Evolutionary conservation across 2,797 vertebrate species (phyloP).

Genomic region (Danio choprae): DNA sequence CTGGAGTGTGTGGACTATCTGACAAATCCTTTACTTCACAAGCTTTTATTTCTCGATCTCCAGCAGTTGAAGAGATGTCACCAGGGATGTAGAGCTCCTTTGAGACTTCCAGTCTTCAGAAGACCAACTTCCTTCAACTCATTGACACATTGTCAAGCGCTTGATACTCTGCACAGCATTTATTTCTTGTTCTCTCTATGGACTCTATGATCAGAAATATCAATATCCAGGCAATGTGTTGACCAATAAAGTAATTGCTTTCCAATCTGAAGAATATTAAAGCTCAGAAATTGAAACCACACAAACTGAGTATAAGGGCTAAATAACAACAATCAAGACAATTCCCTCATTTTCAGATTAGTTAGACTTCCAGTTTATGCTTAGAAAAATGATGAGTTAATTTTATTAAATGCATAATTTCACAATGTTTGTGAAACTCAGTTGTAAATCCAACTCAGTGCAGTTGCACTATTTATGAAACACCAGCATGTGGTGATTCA

Average conservation of each 20-base stretch:
- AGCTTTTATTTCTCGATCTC: slow-evolving; percentile 37
- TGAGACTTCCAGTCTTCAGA: slow-evolving; percentile 34
- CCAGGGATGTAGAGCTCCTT: slow-evolving; percentile 33
- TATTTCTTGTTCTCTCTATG: not conserved
- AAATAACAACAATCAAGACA: slow-evolving; percentile 51
- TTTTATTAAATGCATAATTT: not conserved
- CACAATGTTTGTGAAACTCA: not conserved
- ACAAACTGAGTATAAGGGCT: slow-evolving; percentile 49
- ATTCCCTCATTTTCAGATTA: no score
- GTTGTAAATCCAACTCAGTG: not conserved
- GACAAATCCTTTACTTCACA: slow-evolving; percentile 44
- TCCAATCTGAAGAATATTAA: slow-evolving; percentile 54
- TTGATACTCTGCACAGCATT: slow-evolving; percentile 13
- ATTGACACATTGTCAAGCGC: not conserved
- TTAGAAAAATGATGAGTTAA: not conserved
- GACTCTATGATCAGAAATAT: not conserved
- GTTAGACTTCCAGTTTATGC: slow-evolving; percentile 10
- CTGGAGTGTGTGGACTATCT: slow-evolving; percentile 39
- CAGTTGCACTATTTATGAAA: not conserved
- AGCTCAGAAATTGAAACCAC: slow-evolving; percentile 29
- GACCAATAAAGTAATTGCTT: slow-evolving; percentile 24
- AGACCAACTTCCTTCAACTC: not conserved
- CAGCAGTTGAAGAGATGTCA: slow-evolving; percentile 33
- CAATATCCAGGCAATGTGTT: slow-evolving; percentile 9
- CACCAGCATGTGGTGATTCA: not conserved